A percentile compares a stretch with the other conserved stretches of the same genome.
Evolutionary conservation across 2,888 invertebrate species (phyloP).

Genomic region (Beris chalybata): DNA sequence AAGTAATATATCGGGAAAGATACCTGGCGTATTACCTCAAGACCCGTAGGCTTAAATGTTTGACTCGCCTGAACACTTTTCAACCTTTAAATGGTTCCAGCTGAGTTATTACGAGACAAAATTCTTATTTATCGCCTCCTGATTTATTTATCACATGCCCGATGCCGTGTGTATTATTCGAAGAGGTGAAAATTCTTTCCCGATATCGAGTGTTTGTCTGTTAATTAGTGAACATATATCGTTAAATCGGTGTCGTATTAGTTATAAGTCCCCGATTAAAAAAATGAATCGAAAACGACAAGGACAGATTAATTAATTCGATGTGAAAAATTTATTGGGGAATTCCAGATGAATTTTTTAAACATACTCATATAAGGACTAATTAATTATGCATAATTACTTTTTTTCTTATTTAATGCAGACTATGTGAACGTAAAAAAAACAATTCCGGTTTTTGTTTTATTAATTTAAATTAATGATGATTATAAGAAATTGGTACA

Average conservation of each 20-base stretch:
- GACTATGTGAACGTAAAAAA: too few species aligned
- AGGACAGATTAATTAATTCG: slow-evolving; percentile 57
- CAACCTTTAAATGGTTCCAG: slow-evolving; percentile 46
- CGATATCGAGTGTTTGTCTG: slow-evolving; percentile 47
- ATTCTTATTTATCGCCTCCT: slow-evolving; percentile 57
- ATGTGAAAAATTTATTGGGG: slow-evolving; percentile 45
- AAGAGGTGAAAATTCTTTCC: slow-evolving; percentile 26
- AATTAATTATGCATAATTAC: too few species aligned
- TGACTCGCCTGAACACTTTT: slow-evolving; percentile 21
- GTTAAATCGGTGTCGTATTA: slow-evolving; percentile 57
- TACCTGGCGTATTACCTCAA: slow-evolving; percentile 16
- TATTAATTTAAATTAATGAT: too few species aligned
- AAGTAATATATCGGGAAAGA: slow-evolving; percentile 13
- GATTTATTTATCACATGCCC: slow-evolving; percentile 49
- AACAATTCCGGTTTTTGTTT: too few species aligned
- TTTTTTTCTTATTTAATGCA: too few species aligned
- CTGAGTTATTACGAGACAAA: slow-evolving; percentile 57
- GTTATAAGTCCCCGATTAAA: slow-evolving; percentile 55
- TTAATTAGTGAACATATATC: slow-evolving; percentile 57
- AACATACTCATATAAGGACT: too few species aligned
- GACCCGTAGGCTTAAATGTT: slow-evolving; percentile 31
- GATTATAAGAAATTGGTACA: too few species aligned
- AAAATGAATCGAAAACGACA: slow-evolving; percentile 45
- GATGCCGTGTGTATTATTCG: slow-evolving; percentile 42
- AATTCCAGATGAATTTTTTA: slow-evolving; percentile 1